These are phyloP conservation scores for Bubo bubo DNA, from an alignment of 2,113 vertebrate species.

Conservation along the genomic window DNA sequence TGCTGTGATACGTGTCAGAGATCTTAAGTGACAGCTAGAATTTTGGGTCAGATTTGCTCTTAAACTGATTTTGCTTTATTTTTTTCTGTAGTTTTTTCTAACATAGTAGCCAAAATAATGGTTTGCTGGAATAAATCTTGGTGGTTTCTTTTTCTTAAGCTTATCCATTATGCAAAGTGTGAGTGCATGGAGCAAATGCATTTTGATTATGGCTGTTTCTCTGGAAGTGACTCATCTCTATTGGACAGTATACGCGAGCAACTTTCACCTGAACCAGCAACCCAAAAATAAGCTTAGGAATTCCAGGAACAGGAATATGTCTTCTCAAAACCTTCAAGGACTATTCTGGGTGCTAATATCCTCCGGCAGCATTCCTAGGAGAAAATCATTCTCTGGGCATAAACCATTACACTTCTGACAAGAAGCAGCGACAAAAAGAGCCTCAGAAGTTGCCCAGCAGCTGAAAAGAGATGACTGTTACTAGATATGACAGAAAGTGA, in stretches of 20 bases:
- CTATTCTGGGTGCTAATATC: not conserved
- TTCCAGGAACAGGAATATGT: not conserved
- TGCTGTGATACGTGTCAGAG: not conserved
- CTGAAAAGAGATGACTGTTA: not conserved
- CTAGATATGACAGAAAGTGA: not conserved
- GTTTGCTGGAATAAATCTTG: not conserved
- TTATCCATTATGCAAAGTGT: not conserved
- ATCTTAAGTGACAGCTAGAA: not conserved
- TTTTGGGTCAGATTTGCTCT: not conserved
- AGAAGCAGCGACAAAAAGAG: not conserved
- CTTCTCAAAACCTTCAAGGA: not conserved
- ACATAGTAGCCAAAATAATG: not conserved
- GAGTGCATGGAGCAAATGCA: not conserved
- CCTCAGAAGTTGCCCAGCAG: slow-evolving; percentile 28
- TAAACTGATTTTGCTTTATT: not conserved
- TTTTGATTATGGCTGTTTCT: not conserved
- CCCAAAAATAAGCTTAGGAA: not conserved
- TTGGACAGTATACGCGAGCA: not conserved
- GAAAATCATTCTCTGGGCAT: not conserved
- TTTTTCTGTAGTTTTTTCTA: not conserved
- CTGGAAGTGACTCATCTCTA: not conserved
- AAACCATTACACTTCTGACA: slow-evolving; percentile 6
- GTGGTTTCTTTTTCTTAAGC: not conserved
- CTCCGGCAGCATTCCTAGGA: not conserved
- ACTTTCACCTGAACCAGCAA: not conserved